These are phyloP conservation scores for Taurulus bubalis DNA, from an alignment of 2,113 vertebrate species.

Conservation along the genomic window DNA sequence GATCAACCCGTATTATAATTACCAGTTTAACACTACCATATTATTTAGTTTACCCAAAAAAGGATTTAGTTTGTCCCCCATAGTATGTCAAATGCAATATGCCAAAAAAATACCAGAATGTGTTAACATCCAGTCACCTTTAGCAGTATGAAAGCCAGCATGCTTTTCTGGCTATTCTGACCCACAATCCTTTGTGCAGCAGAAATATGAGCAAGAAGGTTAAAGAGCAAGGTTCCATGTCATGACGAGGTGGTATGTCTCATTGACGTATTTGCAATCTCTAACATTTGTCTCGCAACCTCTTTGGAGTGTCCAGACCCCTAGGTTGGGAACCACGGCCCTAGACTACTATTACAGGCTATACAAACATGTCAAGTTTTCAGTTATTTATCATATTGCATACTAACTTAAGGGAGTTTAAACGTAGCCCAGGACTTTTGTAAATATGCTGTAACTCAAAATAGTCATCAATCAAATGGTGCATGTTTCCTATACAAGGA, in stretches of 20 bases:
- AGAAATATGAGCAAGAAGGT: no score
- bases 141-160: no score
- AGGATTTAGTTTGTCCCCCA: background rate
- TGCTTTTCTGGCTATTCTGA: no score
- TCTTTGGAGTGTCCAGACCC: no score
- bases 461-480: no score
- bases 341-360: background rate
- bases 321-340: no score
- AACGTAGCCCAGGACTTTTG: background rate
- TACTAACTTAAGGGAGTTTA: no score
- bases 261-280: no score
- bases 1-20: no score
- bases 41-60: background rate
- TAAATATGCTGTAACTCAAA: background rate
- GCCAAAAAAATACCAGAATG: background rate
- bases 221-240: background rate
- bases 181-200: no score
- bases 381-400: background rate
- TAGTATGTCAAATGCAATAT: background rate
- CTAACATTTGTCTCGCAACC: no score
- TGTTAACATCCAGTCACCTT: no score
- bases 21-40: background rate
- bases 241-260: background rate
- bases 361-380: background rate
- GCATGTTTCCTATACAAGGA: slow-evolving; percentile 37